Evolutionary conservation across 2,888 invertebrate genomes (phyloP).

Genomic region (Arge pagana): DNA sequence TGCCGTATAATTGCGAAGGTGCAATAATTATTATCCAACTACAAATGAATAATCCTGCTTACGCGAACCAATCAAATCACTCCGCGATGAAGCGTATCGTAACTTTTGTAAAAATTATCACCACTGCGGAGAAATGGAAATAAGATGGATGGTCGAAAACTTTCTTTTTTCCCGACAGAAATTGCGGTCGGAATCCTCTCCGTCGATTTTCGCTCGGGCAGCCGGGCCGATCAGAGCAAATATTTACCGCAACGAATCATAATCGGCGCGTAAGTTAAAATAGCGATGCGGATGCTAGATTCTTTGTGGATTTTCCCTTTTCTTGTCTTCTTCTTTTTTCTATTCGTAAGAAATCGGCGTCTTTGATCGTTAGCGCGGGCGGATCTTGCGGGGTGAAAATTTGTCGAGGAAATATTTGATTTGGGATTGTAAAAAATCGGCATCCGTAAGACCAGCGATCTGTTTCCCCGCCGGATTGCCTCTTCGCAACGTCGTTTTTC

Average conservation of each 20-base stretch:
- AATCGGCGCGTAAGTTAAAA: constrained; percentile 36
- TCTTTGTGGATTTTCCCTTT: constrained; percentile 6
- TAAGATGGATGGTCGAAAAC: too few relatives aligned
- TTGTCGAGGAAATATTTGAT: background rate
- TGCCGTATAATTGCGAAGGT: too few relatives aligned
- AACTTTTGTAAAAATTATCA: too few relatives aligned
- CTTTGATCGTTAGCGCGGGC: constrained; percentile 34
- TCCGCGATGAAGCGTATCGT: too few relatives aligned
- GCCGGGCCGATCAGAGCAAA: constrained; percentile 34
- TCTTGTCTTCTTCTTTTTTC: constrained; percentile 15
- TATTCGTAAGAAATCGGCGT: constrained; percentile 35
- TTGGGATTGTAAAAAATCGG: background rate
- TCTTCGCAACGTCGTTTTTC: too few relatives aligned
- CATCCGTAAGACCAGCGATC: too few relatives aligned
- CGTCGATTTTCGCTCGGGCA: background rate
- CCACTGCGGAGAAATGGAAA: too few relatives aligned
- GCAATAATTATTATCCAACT: background rate
- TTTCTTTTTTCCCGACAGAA: background rate
- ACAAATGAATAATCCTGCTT: too few relatives aligned
- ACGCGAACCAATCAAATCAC: too few relatives aligned
- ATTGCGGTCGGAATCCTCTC: background rate
- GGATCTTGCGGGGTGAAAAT: background rate
- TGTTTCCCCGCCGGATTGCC: too few relatives aligned
- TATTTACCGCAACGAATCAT: constrained; percentile 39
- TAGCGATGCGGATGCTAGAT: constrained; percentile 19